Evolutionary conservation across 92 coral and sea anemone species (phyloP), one percentile per base, ranked within the genome.

Genomic region (Meandrina meandrites): DNA sequence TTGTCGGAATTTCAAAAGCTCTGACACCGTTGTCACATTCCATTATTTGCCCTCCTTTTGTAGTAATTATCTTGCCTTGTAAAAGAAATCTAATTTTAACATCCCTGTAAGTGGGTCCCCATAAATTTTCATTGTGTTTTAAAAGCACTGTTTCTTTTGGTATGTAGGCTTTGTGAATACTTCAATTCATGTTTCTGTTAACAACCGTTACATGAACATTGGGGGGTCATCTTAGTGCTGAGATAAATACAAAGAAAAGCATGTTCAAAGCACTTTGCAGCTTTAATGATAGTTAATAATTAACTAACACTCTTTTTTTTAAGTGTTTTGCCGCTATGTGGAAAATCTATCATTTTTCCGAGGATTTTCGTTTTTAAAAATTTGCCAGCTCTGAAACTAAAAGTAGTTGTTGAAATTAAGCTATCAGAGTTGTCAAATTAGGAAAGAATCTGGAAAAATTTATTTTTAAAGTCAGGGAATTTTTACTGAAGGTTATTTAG

Each of bases 171-270:
- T 73, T 21, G 45, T 73, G 78, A 73, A 73, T 73, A 73, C 48
- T 73, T 73, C 48, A 73, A 19, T 73, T 73, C 3, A 18, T 73
- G 17, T 73, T 73, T 73, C 27, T 36, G 50, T 36, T 34, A 34
- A 73, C 27, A 73, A 73, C 48, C 5, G 28, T 73, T 73, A 37
- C 35, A 35, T 36, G 78, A 40, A 37, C 78, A 19, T 22, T 1
- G 0, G 73, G 78, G 78, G 78, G 78, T 37, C 51, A 9, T 40
- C 78, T 7, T 5, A 21, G 21, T 35, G 48, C 78, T 73, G 78
- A 19, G 78, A 73, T 36, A 8, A 19, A 72, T 36, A 73, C 78
- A 73, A 73, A 73, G 78, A 73, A 40, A 37, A 73, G 50, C 27
- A 73, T 73, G 78, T 73, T 71, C 48, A 73, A 73, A 73, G 78